Base-by-base conservation (phyloP, 2,888 invertebrate genomes). In the Ptychoptera contaminata region DNA sequence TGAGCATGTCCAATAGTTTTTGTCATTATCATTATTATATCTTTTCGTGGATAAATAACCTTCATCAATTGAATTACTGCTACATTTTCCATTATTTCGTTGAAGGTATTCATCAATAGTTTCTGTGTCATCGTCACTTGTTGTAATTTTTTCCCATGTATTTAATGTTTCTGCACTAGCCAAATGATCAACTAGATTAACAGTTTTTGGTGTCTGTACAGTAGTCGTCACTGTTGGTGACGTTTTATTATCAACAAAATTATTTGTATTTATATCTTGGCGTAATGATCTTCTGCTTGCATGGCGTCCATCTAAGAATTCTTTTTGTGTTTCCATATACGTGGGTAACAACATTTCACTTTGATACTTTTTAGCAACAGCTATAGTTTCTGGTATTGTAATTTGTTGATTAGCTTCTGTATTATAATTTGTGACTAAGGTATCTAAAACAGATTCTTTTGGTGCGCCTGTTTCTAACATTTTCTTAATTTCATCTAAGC, bases 391-490 rank as follows among this genome's bases (percentile, higher is more conserved):
- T 0, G 60, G 57, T 53, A 65, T 64, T 10, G 56, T 56, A 16
- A 65, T 65, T 48, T 63, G 62, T 45, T 65, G 65, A 54, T 65
- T 65, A 2, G 64, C 65, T 50, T 65, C 65, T 1, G 65, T 65
- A 46, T 65, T 65, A 46, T 58, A 63, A 42, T 64, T 65, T 16
- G 65, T 65, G 7, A 65, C 65, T 39, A 65, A 51, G 2, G 63
- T 59, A 45, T 65, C 65, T 4, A 65, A 52, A 2, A 65, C 63
- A 2, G 63, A 60, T 50, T 65, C 65, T 45, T 63, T 63, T 16
- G 62, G 58, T 8, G 62, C 73, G 8, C 82, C 80, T 48, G 75
- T 79, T 57, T 82, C 80, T 55, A 86, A 66, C 45, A 85, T 62
- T 42, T 70, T 71, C 54, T 78, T 74, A 9, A 85, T 67, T 67